These are phyloP conservation scores for Aphidius ervi DNA, from an alignment of 1,140 invertebrate species.

Conservation along the genomic window DNA sequence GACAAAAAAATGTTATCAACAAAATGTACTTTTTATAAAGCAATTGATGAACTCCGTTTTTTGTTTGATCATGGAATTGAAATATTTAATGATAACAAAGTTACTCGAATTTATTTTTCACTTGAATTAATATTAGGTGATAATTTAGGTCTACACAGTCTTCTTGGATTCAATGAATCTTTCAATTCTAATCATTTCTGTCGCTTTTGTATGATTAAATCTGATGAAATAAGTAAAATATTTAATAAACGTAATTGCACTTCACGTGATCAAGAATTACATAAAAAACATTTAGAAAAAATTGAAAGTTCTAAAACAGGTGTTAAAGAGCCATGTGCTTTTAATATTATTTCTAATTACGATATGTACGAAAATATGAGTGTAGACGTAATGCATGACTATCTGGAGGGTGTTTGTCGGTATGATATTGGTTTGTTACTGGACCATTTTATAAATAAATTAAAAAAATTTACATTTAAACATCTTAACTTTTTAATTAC, in stretches of 20 bases:
- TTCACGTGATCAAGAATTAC: constrained; percentile 23
- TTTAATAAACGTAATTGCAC: constrained; percentile 25
- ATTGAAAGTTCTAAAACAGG: constrained; percentile 14
- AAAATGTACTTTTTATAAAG: constrained; percentile 24
- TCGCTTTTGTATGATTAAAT: constrained; percentile 30
- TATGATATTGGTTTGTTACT: constrained; percentile 29
- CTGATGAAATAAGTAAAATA: constrained; percentile 21
- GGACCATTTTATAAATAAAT: constrained; percentile 23
- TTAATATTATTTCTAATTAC: constrained; percentile 22
- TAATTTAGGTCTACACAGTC: constrained; percentile 35
- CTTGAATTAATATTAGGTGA: constrained; percentile 31
- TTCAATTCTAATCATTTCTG: constrained; percentile 33
- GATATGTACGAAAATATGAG: constrained; percentile 30
- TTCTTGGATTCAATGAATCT: constrained; percentile 34
- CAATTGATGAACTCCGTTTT: constrained; percentile 29
- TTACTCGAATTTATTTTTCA: constrained; percentile 17
- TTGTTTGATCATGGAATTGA: constrained; percentile 30
- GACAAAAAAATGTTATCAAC: constrained; percentile 31
- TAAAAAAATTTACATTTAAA: constrained; percentile 27
- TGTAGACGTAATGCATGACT: constrained; percentile 36
- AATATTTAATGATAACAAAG: constrained; percentile 16
- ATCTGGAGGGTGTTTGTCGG: constrained; percentile 31
- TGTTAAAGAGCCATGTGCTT: constrained; percentile 21
- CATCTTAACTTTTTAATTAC: constrained; percentile 24
- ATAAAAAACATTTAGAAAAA: constrained; percentile 6